These are phyloP conservation scores for Thunnus maccoyii DNA, from an alignment of 2,113 vertebrate genomes.

Conservation along the genomic window DNA sequence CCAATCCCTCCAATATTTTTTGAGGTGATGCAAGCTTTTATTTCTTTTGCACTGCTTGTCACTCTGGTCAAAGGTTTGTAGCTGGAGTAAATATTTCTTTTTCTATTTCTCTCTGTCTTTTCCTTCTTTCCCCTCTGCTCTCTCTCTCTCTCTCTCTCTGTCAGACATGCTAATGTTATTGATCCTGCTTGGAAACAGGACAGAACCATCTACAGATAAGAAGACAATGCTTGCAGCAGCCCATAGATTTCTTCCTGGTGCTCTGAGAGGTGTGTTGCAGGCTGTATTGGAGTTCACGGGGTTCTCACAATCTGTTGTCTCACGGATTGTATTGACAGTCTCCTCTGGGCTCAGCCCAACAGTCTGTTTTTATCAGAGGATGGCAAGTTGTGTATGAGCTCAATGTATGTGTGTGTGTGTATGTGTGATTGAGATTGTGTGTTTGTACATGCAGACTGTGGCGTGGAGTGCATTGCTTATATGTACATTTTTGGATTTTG, in stretches of 20 bases:
- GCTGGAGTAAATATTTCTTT: constrained; percentile 8
- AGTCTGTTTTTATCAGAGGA: constrained; percentile 59
- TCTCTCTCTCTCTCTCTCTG: constrained; percentile 6
- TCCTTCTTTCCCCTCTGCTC: neutral
- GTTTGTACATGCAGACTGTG: constrained; percentile 5
- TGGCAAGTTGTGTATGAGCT: constrained; percentile 36
- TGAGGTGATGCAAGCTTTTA: too few species aligned
- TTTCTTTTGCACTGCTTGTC: neutral
- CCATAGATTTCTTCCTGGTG: constrained; percentile 78
- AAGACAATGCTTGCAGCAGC: constrained; percentile 75
- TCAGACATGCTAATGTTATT: constrained; percentile 74
- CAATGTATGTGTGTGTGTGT: constrained; percentile 15
- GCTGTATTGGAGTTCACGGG: constrained; percentile 72
- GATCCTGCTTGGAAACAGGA: constrained; percentile 68
- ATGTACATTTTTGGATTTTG: neutral
- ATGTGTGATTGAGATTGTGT: constrained; percentile 26
- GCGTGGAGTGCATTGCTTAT: neutral
- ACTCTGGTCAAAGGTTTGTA: constrained; percentile 21
- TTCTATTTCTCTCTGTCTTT: neutral
- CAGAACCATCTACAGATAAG: constrained; percentile 64
- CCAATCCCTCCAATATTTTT: neutral
- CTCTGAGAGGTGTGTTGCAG: constrained; percentile 69
- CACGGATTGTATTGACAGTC: constrained; percentile 67
- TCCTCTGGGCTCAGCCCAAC: constrained; percentile 55
- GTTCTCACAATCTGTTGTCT: constrained; percentile 79